phyloP scores from a whole-genome alignment of 2,888 invertebrate species.

The Pemphredon lugubris region DNA sequence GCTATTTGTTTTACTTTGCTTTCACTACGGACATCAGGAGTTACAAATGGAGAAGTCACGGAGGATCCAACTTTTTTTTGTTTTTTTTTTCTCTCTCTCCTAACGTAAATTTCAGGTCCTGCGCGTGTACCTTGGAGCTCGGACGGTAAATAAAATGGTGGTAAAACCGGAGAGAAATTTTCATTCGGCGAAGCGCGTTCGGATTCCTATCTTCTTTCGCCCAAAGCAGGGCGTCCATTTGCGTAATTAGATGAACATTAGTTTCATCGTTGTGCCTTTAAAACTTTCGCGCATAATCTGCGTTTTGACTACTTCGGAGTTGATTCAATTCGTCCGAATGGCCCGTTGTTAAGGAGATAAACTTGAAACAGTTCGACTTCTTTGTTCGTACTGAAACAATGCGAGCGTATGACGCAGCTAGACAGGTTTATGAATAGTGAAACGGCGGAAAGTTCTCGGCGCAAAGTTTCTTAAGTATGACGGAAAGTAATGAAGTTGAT shows the following conservation, averaged over 20 bases:
- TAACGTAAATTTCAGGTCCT: constrained; percentile 7
- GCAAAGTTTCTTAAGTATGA: constrained; percentile 20
- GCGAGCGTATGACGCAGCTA: constrained; percentile 7
- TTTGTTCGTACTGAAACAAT: constrained; percentile 34
- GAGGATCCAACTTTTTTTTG: constrained; percentile 45
- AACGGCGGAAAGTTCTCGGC: constrained; percentile 37
- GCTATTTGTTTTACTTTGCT: constrained; percentile 68
- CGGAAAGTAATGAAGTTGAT: constrained; percentile 29
- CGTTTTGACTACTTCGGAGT: constrained; percentile 24
- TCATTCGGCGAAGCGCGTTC: neutral
- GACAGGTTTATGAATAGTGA: constrained; percentile 50
- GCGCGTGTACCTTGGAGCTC: constrained; percentile 14
- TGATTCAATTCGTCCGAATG: constrained; percentile 25
- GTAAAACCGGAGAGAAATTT: neutral
- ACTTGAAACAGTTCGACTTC: constrained; percentile 41
- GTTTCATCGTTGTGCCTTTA: neutral
- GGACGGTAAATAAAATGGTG: constrained; percentile 26
- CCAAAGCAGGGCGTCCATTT: no score
- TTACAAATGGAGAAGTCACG: constrained; percentile 44
- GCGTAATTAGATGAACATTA: no score
- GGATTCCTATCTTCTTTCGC: no score
- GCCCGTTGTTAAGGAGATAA: constrained; percentile 17
- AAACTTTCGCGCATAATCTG: constrained; percentile 13
- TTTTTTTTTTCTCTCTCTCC: constrained; percentile 6
- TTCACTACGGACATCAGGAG: constrained; percentile 43